Conservation (phyloP, 2,113 vertebrate species). For the Anarhynchus alexandrinus region DNA sequence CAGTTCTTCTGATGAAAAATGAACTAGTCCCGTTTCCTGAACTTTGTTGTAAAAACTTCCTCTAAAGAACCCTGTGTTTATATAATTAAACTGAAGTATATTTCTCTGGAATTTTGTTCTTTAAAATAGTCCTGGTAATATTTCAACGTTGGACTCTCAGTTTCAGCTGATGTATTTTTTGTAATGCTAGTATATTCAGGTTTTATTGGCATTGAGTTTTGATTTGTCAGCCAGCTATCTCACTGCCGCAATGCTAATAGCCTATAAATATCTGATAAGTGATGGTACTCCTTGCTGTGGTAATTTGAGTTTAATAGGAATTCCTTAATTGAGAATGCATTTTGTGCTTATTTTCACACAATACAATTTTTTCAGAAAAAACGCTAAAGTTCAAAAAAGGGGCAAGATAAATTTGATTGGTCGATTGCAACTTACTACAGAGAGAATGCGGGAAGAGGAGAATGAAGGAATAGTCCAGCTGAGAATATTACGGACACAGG, state of each 20-base stretch:
- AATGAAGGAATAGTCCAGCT: slow-evolving; percentile 99
- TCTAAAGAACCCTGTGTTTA: background rate
- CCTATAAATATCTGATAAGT: background rate
- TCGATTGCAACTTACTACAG: slow-evolving; percentile 95
- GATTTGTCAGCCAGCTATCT: background rate
- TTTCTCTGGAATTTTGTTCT: background rate
- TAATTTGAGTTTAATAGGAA: background rate
- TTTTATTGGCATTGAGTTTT: background rate
- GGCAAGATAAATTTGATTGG: slow-evolving; percentile 99
- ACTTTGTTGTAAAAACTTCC: background rate
- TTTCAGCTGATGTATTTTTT: background rate
- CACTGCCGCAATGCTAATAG: background rate
- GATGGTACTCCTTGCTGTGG: background rate
- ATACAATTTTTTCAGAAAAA: slow-evolving; percentile 86
- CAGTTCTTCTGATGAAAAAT: background rate
- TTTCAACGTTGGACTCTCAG: background rate
- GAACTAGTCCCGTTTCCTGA: background rate
- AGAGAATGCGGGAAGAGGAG: slow-evolving; percentile 98
- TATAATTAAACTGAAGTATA: background rate
- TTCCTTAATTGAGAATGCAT: background rate
- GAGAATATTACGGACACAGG: slow-evolving; percentile 98
- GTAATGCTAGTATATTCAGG: background rate
- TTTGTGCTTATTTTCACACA: background rate
- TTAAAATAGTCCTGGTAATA: background rate
- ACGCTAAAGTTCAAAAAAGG: slow-evolving; percentile 97